These are phyloP conservation scores for Danaus chrysippus DNA, from an alignment of 2,888 invertebrate species.

Conservation along the genomic window DNA sequence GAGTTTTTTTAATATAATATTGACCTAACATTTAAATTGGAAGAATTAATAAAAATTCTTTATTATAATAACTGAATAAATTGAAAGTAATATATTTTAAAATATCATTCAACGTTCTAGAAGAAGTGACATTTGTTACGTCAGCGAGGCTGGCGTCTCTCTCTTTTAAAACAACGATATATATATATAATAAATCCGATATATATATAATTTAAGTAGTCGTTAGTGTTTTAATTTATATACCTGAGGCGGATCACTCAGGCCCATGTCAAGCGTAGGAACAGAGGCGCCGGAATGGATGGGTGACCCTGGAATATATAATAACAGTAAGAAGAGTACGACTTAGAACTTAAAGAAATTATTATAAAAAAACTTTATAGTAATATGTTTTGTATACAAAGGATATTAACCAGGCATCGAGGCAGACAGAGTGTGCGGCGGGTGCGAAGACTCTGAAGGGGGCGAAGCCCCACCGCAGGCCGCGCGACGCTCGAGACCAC, in stretches of 20 bases:
- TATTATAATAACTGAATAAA: no score
- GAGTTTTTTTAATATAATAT: no score
- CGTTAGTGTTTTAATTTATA: not conserved
- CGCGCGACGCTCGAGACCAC: slow-evolving; percentile 67
- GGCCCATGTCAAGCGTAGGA: slow-evolving; percentile 48
- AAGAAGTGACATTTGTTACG: no score
- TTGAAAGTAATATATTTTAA: no score
- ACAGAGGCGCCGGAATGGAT: slow-evolving; percentile 44
- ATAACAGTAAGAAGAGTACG: not conserved
- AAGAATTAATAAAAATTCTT: no score
- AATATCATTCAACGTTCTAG: no score
- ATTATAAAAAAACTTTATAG: not conserved
- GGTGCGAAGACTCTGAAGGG: slow-evolving; percentile 53
- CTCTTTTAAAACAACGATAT: no score
- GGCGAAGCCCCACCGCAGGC: slow-evolving; percentile 59
- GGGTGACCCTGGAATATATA: slow-evolving; percentile 48
- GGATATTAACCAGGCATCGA: slow-evolving; percentile 77
- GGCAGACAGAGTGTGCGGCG: slow-evolving; percentile 60
- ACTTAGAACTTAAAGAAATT: not conserved
- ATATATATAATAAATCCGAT: no score
- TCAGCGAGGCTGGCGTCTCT: no score
- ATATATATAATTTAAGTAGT: no score
- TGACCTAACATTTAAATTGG: no score
- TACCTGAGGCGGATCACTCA: slow-evolving; percentile 64
- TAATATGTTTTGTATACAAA: not conserved